Percentiles rank a stretch among this genome's conserved stretches.
Conservation (phyloP, 2,888 invertebrate genomes). For the Pseudococcus viburni region DNA sequence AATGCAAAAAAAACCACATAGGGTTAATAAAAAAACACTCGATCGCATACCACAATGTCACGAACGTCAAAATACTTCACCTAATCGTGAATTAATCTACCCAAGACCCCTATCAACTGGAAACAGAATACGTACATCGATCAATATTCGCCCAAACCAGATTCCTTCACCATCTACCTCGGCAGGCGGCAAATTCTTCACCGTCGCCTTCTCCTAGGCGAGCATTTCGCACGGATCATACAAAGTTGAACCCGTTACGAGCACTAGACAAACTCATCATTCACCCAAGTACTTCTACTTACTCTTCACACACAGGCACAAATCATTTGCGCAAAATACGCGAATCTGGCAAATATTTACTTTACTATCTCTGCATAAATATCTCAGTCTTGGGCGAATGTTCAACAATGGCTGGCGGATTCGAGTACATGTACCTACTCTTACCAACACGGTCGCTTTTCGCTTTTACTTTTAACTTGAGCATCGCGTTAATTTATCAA, state of each 20-base stretch:
- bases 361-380: neutral
- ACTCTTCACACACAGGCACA: too few species aligned
- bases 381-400: neutral
- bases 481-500: neutral
- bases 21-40: too few species aligned
- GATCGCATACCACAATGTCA: too few species aligned
- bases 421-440: conserved; percentile 10
- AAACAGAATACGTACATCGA: neutral
- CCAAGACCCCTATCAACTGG: neutral
- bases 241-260: neutral
- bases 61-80: too few species aligned
- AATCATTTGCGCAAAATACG: neutral
- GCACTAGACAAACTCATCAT: neutral
- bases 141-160: neutral
- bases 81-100: too few species aligned
- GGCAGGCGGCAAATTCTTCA: neutral
- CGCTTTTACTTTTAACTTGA: conserved; percentile 46
- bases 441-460: neutral
- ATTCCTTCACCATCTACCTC: neutral
- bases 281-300: neutral
- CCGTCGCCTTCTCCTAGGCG: neutral
- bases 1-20: too few species aligned
- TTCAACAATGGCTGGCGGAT: neutral
- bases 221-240: neutral
- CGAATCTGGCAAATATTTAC: conserved; percentile 35